Evolutionary conservation across 2,888 invertebrate species (phyloP).

Genomic region (Phortica okadai): DNA sequence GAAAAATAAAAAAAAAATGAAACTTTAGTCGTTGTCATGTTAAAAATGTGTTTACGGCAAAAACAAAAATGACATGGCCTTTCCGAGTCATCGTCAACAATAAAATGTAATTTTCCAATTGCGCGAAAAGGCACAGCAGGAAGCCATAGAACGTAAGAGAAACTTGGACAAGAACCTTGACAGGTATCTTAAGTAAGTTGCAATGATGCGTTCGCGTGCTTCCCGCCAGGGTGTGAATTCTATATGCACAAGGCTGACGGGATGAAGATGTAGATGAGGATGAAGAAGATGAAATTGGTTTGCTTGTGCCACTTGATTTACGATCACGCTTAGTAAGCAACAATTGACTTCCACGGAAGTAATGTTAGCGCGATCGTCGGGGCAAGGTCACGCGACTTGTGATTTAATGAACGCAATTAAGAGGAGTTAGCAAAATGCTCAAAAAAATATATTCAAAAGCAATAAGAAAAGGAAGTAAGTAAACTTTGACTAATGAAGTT

Average conservation of each 20-base stretch:
- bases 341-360: slow-evolving; percentile 65
- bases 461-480: too few relatives aligned
- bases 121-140: slow-evolving; percentile 40
- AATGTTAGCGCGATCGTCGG: slow-evolving; percentile 43
- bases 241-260: slow-evolving; percentile 41
- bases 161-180: slow-evolving; percentile 38
- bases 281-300: slow-evolving; percentile 1
- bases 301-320: slow-evolving; percentile 68
- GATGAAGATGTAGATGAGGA: slow-evolving; percentile 36
- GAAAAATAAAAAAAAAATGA: slow-evolving; percentile 22
- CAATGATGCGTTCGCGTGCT: slow-evolving; percentile 42
- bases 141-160: slow-evolving; percentile 1
- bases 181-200: slow-evolving; percentile 8
- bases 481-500: too few relatives aligned
- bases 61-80: slow-evolving; percentile 9
- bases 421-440: not conserved
- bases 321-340: slow-evolving; percentile 49
- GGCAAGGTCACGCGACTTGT: slow-evolving; percentile 51
- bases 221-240: slow-evolving; percentile 48
- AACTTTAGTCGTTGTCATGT: not conserved
- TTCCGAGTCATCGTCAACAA: slow-evolving; percentile 12
- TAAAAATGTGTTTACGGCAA: not conserved
- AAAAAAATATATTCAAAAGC: too few relatives aligned
- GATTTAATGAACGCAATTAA: slow-evolving; percentile 53
- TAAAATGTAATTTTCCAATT: slow-evolving; percentile 41